Conservation (phyloP, 2,113 vertebrate species). For the Megalops atlanticus region DNA sequence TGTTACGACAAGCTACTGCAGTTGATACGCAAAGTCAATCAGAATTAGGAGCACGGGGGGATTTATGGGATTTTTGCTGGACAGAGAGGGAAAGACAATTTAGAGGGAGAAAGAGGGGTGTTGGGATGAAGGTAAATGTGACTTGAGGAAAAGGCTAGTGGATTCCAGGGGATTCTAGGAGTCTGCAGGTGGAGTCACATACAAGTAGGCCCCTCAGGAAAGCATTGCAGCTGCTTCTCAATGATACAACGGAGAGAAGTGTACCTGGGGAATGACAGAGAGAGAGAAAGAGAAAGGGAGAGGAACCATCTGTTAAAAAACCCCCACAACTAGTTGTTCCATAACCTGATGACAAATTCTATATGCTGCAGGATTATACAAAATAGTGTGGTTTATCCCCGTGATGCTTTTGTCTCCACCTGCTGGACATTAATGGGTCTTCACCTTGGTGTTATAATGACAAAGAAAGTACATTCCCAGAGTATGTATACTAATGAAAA, state of each 20-base stretch:
- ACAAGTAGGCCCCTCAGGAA: constrained; percentile 72
- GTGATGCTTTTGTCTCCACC: neutral
- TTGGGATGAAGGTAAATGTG: neutral
- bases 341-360: neutral
- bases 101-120: neutral
- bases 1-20: neutral
- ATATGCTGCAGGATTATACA: neutral
- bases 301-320: neutral
- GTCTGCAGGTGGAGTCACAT: constrained; percentile 52
- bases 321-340: too few relatives aligned
- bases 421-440: neutral
- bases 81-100: neutral
- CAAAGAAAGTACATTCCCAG: too few relatives aligned
- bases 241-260: constrained; percentile 81
- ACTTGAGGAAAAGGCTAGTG: neutral
- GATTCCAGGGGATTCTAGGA: neutral
- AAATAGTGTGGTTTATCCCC: neutral
- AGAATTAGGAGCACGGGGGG: neutral
- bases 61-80: too few relatives aligned
- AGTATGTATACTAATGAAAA: neutral
- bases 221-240: constrained; percentile 83
- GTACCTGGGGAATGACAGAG: constrained; percentile 63
- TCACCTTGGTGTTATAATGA: too few relatives aligned
- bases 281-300: neutral
- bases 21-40: neutral